Evolutionary conservation across 92 coral and sea anemone genomes (phyloP).

Genomic region (Ricordea florida): DNA sequence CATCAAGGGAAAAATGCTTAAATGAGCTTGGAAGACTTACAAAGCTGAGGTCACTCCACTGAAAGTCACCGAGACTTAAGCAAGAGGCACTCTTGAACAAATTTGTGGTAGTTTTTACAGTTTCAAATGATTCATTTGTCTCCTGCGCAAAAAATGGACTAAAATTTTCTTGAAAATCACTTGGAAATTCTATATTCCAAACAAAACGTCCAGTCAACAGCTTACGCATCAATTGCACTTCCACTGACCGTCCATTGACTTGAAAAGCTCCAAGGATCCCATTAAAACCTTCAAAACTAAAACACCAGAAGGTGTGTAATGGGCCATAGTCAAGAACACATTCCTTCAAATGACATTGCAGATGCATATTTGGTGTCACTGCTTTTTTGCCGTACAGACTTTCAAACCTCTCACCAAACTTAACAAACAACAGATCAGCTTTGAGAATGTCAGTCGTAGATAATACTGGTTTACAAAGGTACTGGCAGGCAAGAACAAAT

Average conservation of each 20-base stretch:
- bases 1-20: neutral
- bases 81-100: constrained; percentile 2
- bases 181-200: constrained; percentile 27
- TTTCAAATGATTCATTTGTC: neutral
- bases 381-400: constrained; percentile 27
- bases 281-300: constrained; percentile 57
- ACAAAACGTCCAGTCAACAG: constrained; percentile 36
- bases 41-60: constrained; percentile 9
- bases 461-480: constrained; percentile 34
- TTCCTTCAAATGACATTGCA: constrained; percentile 45
- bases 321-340: constrained; percentile 63
- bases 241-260: constrained; percentile 61
- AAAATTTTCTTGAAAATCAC: constrained; percentile 20
- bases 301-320: constrained; percentile 61
- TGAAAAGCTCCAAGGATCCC: constrained; percentile 46
- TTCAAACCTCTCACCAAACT: constrained; percentile 42
- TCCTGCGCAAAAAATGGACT: neutral
- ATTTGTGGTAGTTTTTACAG: neutral
- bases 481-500: constrained; percentile 64
- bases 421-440: constrained; percentile 50
- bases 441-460: constrained; percentile 27
- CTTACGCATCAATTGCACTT: constrained; percentile 68
- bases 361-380: constrained; percentile 60
- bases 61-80: neutral
- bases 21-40: neutral